Base-by-base conservation (phyloP, 2,888 invertebrate species). In the Parasteatoda lunata region DNA sequence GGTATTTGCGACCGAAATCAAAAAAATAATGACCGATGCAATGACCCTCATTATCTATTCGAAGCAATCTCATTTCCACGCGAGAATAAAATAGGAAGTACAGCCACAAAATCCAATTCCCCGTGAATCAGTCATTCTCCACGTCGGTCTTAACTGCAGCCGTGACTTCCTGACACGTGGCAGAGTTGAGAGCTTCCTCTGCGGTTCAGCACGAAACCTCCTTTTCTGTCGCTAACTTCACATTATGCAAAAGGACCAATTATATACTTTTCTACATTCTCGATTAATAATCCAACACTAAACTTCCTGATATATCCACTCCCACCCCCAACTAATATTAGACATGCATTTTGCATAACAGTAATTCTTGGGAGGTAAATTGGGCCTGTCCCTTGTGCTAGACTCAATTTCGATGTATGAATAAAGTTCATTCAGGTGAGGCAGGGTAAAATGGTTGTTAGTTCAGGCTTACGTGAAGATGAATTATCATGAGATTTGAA, bases 151-250 rank as follows among this genome's bases (percentile, higher is more conserved):
- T 81, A 75, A 81, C 81, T 81, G 68, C 54, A 70, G 65, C 82
- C 82, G 82, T 82, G 82, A 82, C 82, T 82, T 82, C 82, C 82
- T 82, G 82, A 64, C 76, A 76, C 69, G 76, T 68, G 76, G 49
- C 13, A 59, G 73, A 75, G 52, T 68, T 54, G 59, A 73, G 75
- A 48, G 82, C 66, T 9, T 47, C 51, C 64, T 5, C 4, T 13
- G 5, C 8, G 51, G 13, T n/a, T 9, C 66, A 66, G 76, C 82
- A 82, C 82, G 82, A 76, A 76, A 76, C 69, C 30, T 9, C 69
- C 69, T 9, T n/a, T 45, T 59, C 59, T 47, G 45, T 13, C 30
- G 73, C 15, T 54, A 69, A 54, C 30, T 30, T 30, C 30, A 30
- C 11, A 68, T 81, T 81, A 81, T 81, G 81, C 81, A 81, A 73